Evolutionary conservation across 1,140 invertebrate species (phyloP).

Genomic region (Camponotus vicinus): DNA sequence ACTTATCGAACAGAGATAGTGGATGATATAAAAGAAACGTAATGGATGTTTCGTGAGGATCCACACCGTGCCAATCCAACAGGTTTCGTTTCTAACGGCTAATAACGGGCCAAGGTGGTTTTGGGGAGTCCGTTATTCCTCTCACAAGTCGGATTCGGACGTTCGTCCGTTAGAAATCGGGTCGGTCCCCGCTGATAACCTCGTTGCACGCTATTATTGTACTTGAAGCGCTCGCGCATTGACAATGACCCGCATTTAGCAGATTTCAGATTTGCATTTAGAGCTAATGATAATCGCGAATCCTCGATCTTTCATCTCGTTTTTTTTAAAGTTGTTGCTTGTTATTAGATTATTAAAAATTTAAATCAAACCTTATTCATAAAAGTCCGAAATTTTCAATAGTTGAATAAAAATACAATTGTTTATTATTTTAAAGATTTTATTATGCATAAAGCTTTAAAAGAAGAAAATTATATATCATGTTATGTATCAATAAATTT

Average conservation of each 20-base stretch:
- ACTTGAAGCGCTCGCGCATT: background rate
- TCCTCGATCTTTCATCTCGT: background rate
- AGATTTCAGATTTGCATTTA: background rate
- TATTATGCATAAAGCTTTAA: background rate
- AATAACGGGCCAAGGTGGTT: conserved; percentile 80
- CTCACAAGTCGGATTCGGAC: conserved; percentile 51
- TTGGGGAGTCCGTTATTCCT: conserved; percentile 82
- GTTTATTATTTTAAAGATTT: background rate
- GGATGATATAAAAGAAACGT: background rate
- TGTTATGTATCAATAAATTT: background rate
- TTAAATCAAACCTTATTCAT: background rate
- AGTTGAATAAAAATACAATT: background rate
- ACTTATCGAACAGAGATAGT: background rate
- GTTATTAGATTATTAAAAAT: background rate
- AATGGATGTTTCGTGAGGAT: background rate
- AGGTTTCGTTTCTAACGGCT: conserved; percentile 82
- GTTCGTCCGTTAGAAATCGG: conserved; percentile 79
- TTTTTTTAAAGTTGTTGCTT: background rate
- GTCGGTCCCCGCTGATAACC: conserved; percentile 62
- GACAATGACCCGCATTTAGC: conserved; percentile 10
- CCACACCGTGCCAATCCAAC: conserved; percentile 67
- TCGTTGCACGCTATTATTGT: conserved; percentile 25
- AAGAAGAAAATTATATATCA: background rate
- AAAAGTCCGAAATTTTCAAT: background rate
- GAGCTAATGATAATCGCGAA: background rate